Percentiles rank a stretch among this genome's conserved stretches.
Evolutionary conservation across 1,140 invertebrate genomes (phyloP).

Genomic region (Papilio xuthus): DNA sequence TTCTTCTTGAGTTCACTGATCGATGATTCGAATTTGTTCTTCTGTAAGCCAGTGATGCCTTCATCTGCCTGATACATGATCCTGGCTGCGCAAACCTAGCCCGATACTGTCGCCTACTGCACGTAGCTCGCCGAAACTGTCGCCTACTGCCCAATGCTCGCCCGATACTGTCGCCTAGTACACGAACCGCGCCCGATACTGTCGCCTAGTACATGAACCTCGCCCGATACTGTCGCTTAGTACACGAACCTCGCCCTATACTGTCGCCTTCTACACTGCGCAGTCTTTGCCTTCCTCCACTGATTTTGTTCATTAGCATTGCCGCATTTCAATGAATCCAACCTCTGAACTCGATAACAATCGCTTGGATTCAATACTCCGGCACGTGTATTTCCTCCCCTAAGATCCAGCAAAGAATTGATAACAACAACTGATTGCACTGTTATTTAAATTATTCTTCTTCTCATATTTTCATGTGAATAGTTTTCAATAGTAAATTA

Average conservation of each 20-base stretch:
- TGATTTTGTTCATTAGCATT: constrained; percentile 52
- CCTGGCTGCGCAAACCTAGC: neutral
- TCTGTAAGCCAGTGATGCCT: constrained; percentile 52
- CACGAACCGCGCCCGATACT: too few relatives aligned
- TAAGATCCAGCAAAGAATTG: neutral
- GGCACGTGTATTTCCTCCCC: constrained; percentile 42
- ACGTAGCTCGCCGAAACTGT: too few relatives aligned
- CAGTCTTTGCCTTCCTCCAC: neutral
- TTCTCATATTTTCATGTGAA: neutral
- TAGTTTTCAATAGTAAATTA: neutral
- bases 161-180: neutral
- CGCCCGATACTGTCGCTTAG: too few relatives aligned
- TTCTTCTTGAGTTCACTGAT: constrained; percentile 73
- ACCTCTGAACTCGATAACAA: constrained; percentile 71
- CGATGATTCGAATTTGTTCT: constrained; percentile 70
- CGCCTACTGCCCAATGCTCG: neutral
- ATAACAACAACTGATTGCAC: neutral
- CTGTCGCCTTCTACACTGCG: neutral
- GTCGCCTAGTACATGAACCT: constrained; percentile 64
- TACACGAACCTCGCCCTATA: neutral
- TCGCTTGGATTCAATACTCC: constrained; percentile 52
- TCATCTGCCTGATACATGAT: constrained; percentile 68
- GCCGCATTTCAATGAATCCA: constrained; percentile 63
- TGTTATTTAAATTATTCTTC: constrained; percentile 25
- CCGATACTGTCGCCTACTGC: too few relatives aligned